These are phyloP conservation scores for Chionomys nivalis DNA, from an alignment of 2,113 vertebrate genomes.

Conservation along the genomic window DNA sequence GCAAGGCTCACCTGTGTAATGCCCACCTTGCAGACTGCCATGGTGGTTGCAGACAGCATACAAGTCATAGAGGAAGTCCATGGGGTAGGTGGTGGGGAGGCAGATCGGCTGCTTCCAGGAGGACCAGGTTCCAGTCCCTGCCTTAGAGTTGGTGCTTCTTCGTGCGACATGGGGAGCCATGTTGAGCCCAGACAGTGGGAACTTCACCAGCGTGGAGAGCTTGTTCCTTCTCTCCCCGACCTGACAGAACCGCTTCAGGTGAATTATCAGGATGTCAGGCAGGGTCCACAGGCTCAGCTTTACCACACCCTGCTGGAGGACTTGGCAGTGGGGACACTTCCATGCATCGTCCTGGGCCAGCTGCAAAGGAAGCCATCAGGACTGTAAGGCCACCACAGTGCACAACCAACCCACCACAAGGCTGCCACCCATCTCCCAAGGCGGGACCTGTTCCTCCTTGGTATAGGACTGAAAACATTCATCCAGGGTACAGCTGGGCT, in stretches of 20 bases:
- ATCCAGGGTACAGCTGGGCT: constrained; percentile 94
- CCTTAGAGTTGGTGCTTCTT: constrained; percentile 81
- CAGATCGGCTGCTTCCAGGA: constrained; percentile 84
- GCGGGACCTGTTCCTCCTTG: constrained; percentile 96
- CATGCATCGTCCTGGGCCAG: constrained; percentile 96
- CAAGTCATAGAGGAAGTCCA: constrained; percentile 93
- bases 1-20: constrained; percentile 93
- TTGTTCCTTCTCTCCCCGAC: constrained; percentile 95
- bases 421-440: background rate
- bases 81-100: constrained; percentile 79
- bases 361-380: constrained; percentile 81
- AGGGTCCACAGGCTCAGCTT: constrained; percentile 98
- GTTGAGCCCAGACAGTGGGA: constrained; percentile 92
- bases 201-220: constrained; percentile 94
- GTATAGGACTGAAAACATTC: constrained; percentile 99
- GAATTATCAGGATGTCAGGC: constrained; percentile 97
- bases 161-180: constrained; percentile 96
- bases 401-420: fast-evolving
- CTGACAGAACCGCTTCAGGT: constrained; percentile 97
- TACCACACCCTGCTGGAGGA: constrained; percentile 95
- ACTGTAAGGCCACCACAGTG: background rate
- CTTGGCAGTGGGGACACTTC: constrained; percentile 96
- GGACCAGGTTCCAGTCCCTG: constrained; percentile 76
- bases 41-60: constrained; percentile 99
- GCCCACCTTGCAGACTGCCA: constrained; percentile 96